A percentile compares a stretch with the other conserved stretches of the same genome.
phyloP scores from a whole-genome alignment of 2,797 vertebrate genomes.

The Euphonia xanthogaster region DNA sequence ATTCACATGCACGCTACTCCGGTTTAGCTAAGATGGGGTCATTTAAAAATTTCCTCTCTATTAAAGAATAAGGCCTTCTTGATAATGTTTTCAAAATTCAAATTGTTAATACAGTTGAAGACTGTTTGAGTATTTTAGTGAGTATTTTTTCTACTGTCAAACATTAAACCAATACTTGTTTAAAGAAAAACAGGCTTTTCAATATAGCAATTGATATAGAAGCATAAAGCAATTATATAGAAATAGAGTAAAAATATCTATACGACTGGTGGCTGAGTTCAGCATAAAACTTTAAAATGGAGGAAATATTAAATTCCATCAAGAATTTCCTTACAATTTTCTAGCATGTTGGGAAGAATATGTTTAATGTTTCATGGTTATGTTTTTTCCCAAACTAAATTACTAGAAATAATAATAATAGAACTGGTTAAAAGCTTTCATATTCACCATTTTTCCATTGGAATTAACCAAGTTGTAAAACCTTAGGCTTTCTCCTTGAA shows the following conservation, averaged over 20 bases:
- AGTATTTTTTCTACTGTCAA: neutral
- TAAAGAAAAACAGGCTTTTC: neutral
- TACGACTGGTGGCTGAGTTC: neutral
- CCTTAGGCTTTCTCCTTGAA: neutral
- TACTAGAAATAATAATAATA: neutral
- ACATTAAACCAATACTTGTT: neutral
- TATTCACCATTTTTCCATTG: neutral
- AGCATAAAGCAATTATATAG: neutral
- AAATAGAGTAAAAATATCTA: neutral
- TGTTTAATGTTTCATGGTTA: neutral
- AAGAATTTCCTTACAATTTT: neutral
- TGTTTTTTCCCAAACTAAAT: neutral
- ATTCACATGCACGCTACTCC: neutral
- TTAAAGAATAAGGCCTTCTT: neutral
- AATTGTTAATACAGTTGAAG: neutral
- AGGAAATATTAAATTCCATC: accelerated
- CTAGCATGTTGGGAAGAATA: neutral
- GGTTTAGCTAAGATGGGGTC: neutral
- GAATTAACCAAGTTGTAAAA: neutral
- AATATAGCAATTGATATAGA: neutral
- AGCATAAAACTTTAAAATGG: neutral
- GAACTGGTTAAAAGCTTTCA: neutral
- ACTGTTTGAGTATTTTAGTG: neutral
- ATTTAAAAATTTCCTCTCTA: neutral
- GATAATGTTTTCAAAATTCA: neutral